Base-by-base conservation (phyloP, 1,140 invertebrate genomes). In the Archivesica marissinica region DNA sequence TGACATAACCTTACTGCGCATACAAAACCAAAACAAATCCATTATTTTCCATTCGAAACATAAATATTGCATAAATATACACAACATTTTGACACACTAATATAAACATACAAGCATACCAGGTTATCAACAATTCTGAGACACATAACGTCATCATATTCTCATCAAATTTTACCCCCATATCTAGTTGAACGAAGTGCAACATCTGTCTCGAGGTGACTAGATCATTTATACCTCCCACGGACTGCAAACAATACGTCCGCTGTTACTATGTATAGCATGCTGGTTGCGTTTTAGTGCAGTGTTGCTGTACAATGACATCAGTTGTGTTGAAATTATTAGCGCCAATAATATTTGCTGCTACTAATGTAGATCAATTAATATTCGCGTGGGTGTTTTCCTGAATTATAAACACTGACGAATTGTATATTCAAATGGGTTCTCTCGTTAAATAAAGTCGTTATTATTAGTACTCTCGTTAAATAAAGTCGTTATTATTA, bases 201-300 rank as follows among this genome's bases (percentile, higher is more conserved):
- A 35, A 35, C 59, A 64, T 33, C 59, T 64, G 59, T 64, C 33
- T 33, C 17, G n/a, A 28, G 28, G 4, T n/a, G 4, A 59, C 1
- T 59, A 17, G 4, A n/a, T 59, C 33, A 30, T 30, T 59, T 2
- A n/a, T 2, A 35, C 33, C 59, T 30, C 59, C 59, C 23, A 64
- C 59, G 59, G n/a, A 7, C 30, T 15, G 15, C 59, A 64, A 35
- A 64, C 33, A 13, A 35, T 3, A 64, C n/a, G 59, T 64, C 30
- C 59, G 59, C 59, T 64, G 59, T 64, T 13, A 35, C 59, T 64
- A 35, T 64, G 38, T 17, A 64, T 64, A 59, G 52, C 28, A 28
- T 28, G 13, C 33, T 30, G 4, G n/a, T n/a, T n/a, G n/a, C n/a
- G n/a, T n/a, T n/a, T n/a, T n/a, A n/a, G n/a, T n/a, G n/a, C n/a